These are phyloP conservation scores for Sphaerophoria taeniata DNA, from an alignment of 2,888 invertebrate species.

Conservation along the genomic window DNA sequence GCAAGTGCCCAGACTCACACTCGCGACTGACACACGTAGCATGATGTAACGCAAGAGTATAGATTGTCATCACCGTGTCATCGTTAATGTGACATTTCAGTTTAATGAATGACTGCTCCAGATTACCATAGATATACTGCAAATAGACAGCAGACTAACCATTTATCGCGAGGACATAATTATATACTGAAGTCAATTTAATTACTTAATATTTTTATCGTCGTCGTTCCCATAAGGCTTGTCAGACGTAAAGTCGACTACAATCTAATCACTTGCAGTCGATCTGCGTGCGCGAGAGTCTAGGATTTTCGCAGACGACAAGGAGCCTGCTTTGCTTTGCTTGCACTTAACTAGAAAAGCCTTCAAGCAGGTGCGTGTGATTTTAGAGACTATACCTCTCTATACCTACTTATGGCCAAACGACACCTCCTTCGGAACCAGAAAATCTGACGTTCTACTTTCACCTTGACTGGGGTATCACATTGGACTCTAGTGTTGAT, in stretches of 20 bases:
- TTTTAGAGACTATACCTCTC: slow-evolving; percentile 9
- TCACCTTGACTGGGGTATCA: slow-evolving; percentile 55
- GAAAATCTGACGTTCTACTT: slow-evolving; percentile 74
- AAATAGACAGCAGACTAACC: background rate
- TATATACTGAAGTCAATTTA: slow-evolving; percentile 59
- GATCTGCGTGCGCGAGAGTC: slow-evolving; percentile 28
- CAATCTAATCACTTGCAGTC: slow-evolving; percentile 28
- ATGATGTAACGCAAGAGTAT: slow-evolving; percentile 69
- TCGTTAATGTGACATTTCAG: slow-evolving; percentile 50
- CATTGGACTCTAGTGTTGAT: slow-evolving; percentile 3
- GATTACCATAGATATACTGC: slow-evolving; percentile 25
- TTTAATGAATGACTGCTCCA: slow-evolving; percentile 60
- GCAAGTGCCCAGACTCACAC: slow-evolving; percentile 43
- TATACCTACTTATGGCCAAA: slow-evolving; percentile 49
- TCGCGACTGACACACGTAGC: slow-evolving; percentile 24
- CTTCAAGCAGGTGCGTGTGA: slow-evolving; percentile 32
- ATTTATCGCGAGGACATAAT: slow-evolving; percentile 46
- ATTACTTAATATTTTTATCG: slow-evolving; percentile 57
- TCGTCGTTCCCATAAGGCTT: background rate
- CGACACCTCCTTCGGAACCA: slow-evolving; percentile 58
- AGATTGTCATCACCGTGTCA: slow-evolving; percentile 70
- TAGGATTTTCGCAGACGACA: slow-evolving; percentile 33
- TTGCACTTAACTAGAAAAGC: background rate
- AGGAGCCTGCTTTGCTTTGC: slow-evolving; percentile 21
- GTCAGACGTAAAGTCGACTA: background rate